Evolutionary conservation across 2,888 invertebrate species (phyloP), one percentile per base, ranked within the genome.

Genomic region (Hofmannophila pseudospretella): DNA sequence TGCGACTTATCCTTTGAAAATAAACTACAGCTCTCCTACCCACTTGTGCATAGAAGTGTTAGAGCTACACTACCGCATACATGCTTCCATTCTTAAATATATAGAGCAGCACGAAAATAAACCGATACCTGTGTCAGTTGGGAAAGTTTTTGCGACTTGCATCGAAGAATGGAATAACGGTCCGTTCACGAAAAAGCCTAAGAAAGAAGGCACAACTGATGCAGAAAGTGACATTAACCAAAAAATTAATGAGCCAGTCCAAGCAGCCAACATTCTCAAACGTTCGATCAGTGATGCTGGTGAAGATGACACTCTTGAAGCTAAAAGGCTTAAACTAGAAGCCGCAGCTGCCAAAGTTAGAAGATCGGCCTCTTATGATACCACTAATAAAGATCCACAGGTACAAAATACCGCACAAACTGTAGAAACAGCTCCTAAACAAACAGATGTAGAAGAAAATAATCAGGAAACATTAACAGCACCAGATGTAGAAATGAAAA

Each of bases 1-100:
- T 44, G 96, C 96, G 0, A 90, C 90, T 5, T 97, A 97, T 78
- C 96, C 97, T 0, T 88, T 90, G 28, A 95, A 94, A 87, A 95
- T 98, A 36, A 93, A 91, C 54, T 97, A 96, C 63, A 93, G 90
- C 58, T 92, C 91, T 61, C 95, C 97, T 0, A 93, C 95, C 41
- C 91, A 93, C 64, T 82, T 95, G 31, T 92, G 96, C 8, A 91
- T 98, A 31, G 97, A 98, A 87, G 94, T 96, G 0, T 78, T 98
- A 22, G 98, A 98, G 81, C 88, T 94, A 13, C 92, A 92, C 60
- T 94, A 94, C 62, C 89, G 97, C 58, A 93, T 96, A 37, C 96
- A 97, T 68, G 93, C 96, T 0, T 93, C 94, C n/a, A 94, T 96
- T 55, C 81, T 97, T 3, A 97, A 96, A 76, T 94, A 92, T 69